Percentiles rank a stretch among this genome's conserved stretches.
Conservation (phyloP, 2,797 vertebrate genomes). For the Spondyliosoma cantharus region DNA sequence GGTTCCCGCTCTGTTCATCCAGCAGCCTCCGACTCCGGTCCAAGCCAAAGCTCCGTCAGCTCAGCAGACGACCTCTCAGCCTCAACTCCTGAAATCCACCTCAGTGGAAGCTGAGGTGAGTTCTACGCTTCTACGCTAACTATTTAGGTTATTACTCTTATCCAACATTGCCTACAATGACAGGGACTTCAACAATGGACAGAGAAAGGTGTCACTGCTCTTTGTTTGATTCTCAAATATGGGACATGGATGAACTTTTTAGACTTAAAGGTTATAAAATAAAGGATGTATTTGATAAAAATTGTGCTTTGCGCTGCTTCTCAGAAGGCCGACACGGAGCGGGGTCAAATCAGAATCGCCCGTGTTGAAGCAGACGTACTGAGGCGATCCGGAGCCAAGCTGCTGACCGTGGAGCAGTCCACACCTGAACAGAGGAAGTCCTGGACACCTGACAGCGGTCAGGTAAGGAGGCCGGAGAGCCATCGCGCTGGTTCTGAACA, state of each 20-base stretch:
- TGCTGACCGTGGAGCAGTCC: conserved; percentile 67
- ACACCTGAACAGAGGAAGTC: conserved; percentile 67
- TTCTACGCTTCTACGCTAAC: background rate
- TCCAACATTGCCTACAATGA: background rate
- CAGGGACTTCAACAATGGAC: too few relatives aligned
- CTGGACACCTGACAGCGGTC: conserved; percentile 23
- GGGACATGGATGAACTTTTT: too few relatives aligned
- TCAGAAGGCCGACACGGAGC: conserved; percentile 56
- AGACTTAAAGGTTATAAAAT: too few relatives aligned
- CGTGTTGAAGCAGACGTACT: conserved; percentile 74
- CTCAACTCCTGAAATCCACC: background rate
- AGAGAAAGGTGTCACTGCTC: too few relatives aligned
- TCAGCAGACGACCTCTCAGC: background rate
- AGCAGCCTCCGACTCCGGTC: conserved; percentile 64
- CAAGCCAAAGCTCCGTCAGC: conserved; percentile 23
- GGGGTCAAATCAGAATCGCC: conserved; percentile 73
- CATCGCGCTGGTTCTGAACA: fast-evolving
- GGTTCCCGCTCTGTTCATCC: conserved; percentile 75
- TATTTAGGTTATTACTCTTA: background rate
- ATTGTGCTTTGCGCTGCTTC: background rate
- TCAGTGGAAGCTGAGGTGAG: conserved; percentile 68
- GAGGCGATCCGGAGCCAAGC: conserved; percentile 67
- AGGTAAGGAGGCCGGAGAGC: conserved; percentile 46
- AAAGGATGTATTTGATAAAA: fast-evolving
- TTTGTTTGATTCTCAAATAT: too few relatives aligned